These are phyloP conservation scores for Pygocentrus nattereri DNA, from an alignment of 2,797 vertebrate genomes.

Conservation along the genomic window DNA sequence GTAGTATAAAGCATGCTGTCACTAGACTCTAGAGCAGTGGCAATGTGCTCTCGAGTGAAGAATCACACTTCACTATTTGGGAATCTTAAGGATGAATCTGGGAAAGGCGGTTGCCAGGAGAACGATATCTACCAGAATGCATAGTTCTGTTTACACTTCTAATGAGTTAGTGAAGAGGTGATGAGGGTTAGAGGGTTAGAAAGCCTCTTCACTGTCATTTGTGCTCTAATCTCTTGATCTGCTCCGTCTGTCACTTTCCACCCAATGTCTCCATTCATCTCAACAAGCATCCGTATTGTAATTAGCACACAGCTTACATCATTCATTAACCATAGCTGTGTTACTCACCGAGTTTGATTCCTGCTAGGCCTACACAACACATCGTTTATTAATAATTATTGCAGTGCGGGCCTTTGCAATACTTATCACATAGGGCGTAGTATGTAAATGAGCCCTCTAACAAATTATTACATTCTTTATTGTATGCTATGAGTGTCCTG, in stretches of 20 bases:
- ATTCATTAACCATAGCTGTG: background rate
- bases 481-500: background rate
- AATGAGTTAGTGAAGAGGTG: slow-evolving; percentile 20
- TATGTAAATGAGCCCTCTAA: background rate
- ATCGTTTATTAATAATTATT: background rate
- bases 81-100: no score
- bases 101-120: no score
- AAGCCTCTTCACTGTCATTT: background rate
- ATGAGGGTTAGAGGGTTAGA: slow-evolving; percentile 8
- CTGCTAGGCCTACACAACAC: background rate
- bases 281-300: slow-evolving; percentile 15
- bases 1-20: no score
- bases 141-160: slow-evolving; percentile 21
- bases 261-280: slow-evolving; percentile 15
- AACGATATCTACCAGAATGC: no score
- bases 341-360: background rate
- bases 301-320: slow-evolving; percentile 11
- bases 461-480: background rate
- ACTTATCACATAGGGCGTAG: background rate
- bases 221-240: slow-evolving; percentile 32
- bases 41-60: no score
- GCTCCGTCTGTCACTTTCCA: background rate
- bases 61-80: no score
- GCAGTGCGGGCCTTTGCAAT: background rate
- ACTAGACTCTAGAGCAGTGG: no score